phyloP scores from a whole-genome alignment of 2,888 invertebrate genomes.

The Pseudolycoriella hygida region DNA sequence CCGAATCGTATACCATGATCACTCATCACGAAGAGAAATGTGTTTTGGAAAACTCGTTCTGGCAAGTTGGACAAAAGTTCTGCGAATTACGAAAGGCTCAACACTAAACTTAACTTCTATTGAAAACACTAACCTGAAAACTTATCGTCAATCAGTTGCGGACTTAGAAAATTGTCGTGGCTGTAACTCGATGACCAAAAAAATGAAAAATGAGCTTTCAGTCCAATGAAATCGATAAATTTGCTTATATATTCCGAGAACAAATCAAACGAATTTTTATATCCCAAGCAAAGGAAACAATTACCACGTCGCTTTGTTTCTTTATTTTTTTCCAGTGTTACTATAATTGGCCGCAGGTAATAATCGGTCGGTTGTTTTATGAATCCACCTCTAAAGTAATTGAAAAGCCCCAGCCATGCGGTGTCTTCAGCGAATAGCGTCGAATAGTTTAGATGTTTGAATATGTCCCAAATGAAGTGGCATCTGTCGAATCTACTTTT shows the following conservation, averaged over 20 bases:
- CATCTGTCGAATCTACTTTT: conserved; percentile 54
- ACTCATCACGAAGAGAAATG: conserved; percentile 57
- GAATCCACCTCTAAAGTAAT: conserved; percentile 63
- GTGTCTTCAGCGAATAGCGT: conserved; percentile 77
- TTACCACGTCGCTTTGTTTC: conserved; percentile 44
- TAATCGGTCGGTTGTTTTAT: conserved; percentile 66
- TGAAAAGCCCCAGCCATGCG: conserved; percentile 60
- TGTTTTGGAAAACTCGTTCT: conserved; percentile 35
- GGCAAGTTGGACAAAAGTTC: conserved; percentile 9
- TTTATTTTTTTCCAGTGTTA: conserved; percentile 45
- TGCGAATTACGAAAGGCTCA: no score
- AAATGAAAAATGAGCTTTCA: conserved; percentile 55
- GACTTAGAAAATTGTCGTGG: conserved; percentile 70
- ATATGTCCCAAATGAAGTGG: conserved; percentile 71
- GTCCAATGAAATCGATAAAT: conserved; percentile 38
- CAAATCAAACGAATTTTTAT: conserved; percentile 47
- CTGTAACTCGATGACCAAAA: conserved; percentile 71
- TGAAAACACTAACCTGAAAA: conserved; percentile 37
- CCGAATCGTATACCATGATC: conserved; percentile 88
- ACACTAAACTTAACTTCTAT: no score
- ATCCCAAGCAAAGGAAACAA: conserved; percentile 50
- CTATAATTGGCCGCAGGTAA: conserved; percentile 57
- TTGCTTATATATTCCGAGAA: conserved; percentile 52
- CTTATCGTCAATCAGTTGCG: conserved; percentile 50
- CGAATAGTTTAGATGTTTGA: conserved; percentile 47